Percentiles rank a stretch among this genome's conserved stretches.
phyloP scores from a whole-genome alignment of 2,797 vertebrate genomes.

The Rhynchotus rufescens region DNA sequence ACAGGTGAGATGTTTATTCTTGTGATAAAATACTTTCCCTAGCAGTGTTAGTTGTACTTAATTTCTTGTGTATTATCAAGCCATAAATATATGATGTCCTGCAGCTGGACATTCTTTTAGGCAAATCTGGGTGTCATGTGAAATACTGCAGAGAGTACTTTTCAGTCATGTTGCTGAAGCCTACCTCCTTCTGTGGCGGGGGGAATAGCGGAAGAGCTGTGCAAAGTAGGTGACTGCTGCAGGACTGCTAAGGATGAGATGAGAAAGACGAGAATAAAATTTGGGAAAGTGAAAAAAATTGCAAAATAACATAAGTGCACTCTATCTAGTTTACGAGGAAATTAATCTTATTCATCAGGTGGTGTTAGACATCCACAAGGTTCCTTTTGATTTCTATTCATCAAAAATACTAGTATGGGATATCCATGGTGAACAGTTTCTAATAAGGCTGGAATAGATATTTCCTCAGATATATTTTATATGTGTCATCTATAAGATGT shows the following conservation, averaged over 20 bases:
- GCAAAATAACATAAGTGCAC: neutral
- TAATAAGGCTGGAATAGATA: neutral
- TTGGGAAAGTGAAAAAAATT: neutral
- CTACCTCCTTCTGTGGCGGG: neutral
- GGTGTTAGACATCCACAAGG: neutral
- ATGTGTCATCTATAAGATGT: rapidly evolving
- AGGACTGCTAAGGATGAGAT: neutral
- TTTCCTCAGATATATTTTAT: neutral
- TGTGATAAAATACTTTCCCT: neutral
- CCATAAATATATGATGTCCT: neutral
- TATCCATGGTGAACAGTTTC: neutral
- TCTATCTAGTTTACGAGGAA: neutral
- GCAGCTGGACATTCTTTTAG: neutral
- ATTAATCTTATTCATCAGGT: neutral
- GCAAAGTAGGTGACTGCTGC: neutral
- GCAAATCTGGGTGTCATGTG: neutral
- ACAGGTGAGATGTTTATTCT: neutral
- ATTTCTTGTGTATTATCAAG: neutral
- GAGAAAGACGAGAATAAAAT: neutral
- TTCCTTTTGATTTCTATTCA: neutral
- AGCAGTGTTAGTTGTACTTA: neutral
- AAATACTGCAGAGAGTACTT: neutral
- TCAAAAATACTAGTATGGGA: neutral
- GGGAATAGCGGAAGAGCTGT: neutral
- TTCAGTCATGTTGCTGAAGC: neutral